A percentile compares a stretch with the other conserved stretches of the same genome.
Evolutionary conservation across 2,888 invertebrate genomes (phyloP).

Genomic region (Scaptomyza caliginosa): DNA sequence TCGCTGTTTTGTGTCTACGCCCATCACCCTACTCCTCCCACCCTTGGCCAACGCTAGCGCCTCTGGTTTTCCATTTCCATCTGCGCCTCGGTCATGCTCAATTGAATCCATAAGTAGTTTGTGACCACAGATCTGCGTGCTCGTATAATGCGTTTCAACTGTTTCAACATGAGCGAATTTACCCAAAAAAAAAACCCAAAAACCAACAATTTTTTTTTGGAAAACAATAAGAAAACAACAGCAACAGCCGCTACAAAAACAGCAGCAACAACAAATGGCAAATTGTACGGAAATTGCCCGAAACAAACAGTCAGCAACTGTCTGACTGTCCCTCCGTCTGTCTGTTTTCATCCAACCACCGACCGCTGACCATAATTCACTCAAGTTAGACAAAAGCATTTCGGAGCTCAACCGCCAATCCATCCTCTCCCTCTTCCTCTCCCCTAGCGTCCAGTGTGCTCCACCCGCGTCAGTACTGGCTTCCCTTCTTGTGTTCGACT

Average conservation of each 20-base stretch:
- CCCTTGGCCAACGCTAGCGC: neutral
- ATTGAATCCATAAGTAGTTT: constrained; percentile 78
- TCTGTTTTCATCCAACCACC: constrained; percentile 32
- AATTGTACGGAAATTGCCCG: constrained; percentile 76
- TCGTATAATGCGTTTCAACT: constrained; percentile 75
- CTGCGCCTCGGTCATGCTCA: constrained; percentile 64
- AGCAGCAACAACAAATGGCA: constrained; percentile 52
- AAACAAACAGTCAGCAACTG: constrained; percentile 64
- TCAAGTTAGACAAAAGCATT: constrained; percentile 78
- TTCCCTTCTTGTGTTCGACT: constrained; percentile 5
- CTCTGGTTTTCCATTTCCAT: constrained; percentile 8
- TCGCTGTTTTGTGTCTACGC: constrained; percentile 39
- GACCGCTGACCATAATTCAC: constrained; percentile 75
- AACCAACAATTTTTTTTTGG: constrained; percentile 21
- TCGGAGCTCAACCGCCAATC: constrained; percentile 36
- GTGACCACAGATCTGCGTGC: constrained; percentile 77
- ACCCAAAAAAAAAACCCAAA: constrained; percentile 24
- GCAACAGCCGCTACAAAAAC: constrained; percentile 37
- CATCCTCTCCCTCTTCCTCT: constrained; percentile 3
- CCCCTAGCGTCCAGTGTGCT: constrained; percentile 10
- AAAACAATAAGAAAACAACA: constrained; percentile 60
- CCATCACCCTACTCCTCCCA: constrained; percentile 16
- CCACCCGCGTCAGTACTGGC: constrained; percentile 1
- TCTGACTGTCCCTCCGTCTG: neutral
- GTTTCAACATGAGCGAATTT: constrained; percentile 71